phyloP scores from a whole-genome alignment of 2,113 vertebrate genomes.

The Thamnophis sirtalis region DNA sequence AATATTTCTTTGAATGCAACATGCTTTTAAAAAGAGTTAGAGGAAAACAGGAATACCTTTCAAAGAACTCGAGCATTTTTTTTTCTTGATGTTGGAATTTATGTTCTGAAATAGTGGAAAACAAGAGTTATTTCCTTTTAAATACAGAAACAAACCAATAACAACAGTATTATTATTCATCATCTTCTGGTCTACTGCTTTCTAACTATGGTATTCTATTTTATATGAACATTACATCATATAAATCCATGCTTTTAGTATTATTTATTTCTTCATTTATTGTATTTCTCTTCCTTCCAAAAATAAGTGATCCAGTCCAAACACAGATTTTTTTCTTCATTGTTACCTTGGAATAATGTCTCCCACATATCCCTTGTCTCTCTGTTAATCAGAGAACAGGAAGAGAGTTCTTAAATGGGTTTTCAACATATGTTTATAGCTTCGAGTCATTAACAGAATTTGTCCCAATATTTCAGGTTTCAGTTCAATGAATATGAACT shows the following conservation, averaged over 20 bases:
- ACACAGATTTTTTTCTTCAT: background rate
- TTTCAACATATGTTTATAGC: conserved; percentile 12
- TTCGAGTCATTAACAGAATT: background rate
- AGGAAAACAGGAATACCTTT: background rate
- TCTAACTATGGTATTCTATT: background rate
- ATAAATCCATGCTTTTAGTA: background rate
- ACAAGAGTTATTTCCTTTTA: background rate
- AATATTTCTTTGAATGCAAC: background rate
- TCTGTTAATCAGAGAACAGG: background rate
- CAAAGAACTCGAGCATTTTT: background rate
- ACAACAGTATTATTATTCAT: background rate
- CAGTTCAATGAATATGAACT: background rate
- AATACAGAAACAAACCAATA: background rate
- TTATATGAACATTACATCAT: background rate
- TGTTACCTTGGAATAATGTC: background rate
- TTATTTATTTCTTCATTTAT: background rate
- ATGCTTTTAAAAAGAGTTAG: background rate
- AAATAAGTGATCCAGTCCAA: background rate
- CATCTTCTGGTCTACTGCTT: background rate
- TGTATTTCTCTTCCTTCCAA: background rate
- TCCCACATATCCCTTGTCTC: background rate
- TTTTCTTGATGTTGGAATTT: background rate
- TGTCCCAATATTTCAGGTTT: background rate
- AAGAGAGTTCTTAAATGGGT: background rate
- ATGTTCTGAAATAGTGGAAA: background rate